Conservation (phyloP, 2,113 vertebrate genomes). For the Vireo altiloquus region DNA sequence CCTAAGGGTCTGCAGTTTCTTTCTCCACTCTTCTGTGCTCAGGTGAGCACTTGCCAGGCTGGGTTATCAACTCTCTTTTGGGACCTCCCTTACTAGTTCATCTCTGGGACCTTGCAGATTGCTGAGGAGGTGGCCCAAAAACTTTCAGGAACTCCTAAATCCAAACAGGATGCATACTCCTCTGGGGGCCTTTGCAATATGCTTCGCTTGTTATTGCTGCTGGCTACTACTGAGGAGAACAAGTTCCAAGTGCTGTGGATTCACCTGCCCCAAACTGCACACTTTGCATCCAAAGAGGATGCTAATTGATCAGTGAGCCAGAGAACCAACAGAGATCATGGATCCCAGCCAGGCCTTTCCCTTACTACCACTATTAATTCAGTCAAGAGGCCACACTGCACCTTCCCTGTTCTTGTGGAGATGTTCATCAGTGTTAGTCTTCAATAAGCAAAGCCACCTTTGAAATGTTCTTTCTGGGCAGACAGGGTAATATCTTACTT, state of each 20-base stretch:
- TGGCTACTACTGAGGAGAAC: not conserved
- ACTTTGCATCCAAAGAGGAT: not conserved
- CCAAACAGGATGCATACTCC: fast-evolving
- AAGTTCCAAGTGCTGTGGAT: not conserved
- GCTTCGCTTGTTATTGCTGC: not conserved
- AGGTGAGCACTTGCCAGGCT: not conserved
- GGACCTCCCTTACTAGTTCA: not conserved
- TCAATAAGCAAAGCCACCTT: not conserved
- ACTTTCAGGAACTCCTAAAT: not conserved
- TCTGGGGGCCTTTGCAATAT: not conserved
- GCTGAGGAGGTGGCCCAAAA: not conserved
- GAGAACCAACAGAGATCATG: not conserved
- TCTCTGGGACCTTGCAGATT: not conserved
- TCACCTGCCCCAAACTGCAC: not conserved
- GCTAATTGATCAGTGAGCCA: not conserved
- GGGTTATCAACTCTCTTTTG: not conserved
- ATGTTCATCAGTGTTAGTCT: not conserved
- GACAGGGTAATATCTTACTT: not conserved
- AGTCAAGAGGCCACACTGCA: not conserved
- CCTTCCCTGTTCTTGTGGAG: not conserved
- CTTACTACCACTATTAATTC: not conserved
- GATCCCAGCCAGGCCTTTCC: not conserved
- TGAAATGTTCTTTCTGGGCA: not conserved
- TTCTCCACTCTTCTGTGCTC: not conserved
- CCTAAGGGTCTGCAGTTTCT: not conserved